Evolutionary conservation across 2,888 invertebrate genomes (phyloP).

Genomic region (Drosophila tripunctata): DNA sequence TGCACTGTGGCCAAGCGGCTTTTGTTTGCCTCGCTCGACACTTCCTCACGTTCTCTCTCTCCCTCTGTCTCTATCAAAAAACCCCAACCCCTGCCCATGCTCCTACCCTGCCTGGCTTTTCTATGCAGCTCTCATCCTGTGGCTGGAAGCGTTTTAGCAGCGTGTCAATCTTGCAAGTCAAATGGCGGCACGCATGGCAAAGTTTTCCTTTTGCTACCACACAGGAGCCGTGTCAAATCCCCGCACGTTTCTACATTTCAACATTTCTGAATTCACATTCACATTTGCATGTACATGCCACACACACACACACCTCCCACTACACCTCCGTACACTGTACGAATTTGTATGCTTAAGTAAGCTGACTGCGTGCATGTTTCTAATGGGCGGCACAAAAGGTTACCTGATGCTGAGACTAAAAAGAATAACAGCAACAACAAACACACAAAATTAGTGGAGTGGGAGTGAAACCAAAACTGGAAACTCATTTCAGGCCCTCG

Average conservation of each 20-base stretch:
- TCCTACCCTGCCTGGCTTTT: neutral
- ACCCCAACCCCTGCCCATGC: neutral
- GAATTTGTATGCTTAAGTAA: slow-evolving; percentile 74
- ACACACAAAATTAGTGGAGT: neutral
- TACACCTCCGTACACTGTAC: slow-evolving; percentile 23
- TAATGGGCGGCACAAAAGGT: slow-evolving; percentile 77
- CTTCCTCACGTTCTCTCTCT: slow-evolving; percentile 16
- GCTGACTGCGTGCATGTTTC: slow-evolving; percentile 77
- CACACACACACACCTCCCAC: slow-evolving; percentile 12
- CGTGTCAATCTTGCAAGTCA: slow-evolving; percentile 76
- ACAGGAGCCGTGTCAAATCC: slow-evolving; percentile 59
- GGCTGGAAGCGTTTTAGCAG: slow-evolving; percentile 65
- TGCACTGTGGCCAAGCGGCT: slow-evolving; percentile 22
- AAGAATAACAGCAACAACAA: slow-evolving; percentile 29
- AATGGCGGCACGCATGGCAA: slow-evolving; percentile 76
- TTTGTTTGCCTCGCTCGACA: slow-evolving; percentile 32
- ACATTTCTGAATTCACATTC: slow-evolving; percentile 61
- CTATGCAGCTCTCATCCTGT: slow-evolving; percentile 10
- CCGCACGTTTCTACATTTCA: slow-evolving; percentile 73
- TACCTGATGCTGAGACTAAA: slow-evolving; percentile 72
- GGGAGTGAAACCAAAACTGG: slow-evolving; percentile 55
- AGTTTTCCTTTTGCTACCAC: slow-evolving; percentile 47
- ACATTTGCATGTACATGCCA: slow-evolving; percentile 59
- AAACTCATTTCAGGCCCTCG: slow-evolving; percentile 74
- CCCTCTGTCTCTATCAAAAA: neutral